A percentile compares a stretch with the other conserved stretches of the same genome.
Conservation (phyloP, 53 echinoderm and acorn worm species). For the Apostichopus leukothele region DNA sequence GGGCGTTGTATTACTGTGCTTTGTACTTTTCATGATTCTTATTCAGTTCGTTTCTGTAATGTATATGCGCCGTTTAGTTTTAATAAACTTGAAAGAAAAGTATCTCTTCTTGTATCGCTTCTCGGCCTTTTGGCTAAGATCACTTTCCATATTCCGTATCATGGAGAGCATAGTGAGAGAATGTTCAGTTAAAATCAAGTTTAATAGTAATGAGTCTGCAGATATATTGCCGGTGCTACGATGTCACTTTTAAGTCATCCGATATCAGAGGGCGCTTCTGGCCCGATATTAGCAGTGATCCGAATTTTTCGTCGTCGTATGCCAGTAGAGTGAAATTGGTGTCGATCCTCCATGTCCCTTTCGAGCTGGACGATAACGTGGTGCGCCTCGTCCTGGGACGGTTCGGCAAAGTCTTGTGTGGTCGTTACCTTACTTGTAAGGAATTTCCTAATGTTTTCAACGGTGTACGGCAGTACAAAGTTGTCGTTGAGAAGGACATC, state of each 20-base stretch:
- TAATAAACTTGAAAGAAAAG: rapidly evolving
- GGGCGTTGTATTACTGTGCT: background rate
- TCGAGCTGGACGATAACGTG: background rate
- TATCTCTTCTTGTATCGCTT: no score
- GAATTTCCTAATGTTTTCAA: background rate
- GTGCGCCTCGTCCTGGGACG: background rate
- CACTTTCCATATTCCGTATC: no score
- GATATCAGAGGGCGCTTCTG: background rate
- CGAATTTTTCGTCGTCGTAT: background rate
- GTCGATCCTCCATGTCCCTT: background rate
- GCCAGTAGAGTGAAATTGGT: background rate
- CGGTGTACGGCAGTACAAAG: background rate
- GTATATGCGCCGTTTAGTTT: background rate
- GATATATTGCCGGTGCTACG: background rate
- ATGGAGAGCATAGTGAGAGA: no score
- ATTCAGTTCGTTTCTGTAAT: background rate
- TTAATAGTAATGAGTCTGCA: no score
- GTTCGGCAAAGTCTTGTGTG: background rate
- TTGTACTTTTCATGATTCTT: background rate
- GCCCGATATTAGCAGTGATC: no score
- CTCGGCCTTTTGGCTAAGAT: no score
- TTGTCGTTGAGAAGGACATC: background rate
- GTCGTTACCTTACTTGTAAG: background rate
- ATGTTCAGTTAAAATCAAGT: no score
- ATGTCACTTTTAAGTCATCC: conserved; percentile 38